Percentiles rank a stretch among this genome's conserved stretches.
Conservation (phyloP, 1,140 invertebrate genomes). For the Thereuonema tuberculata region DNA sequence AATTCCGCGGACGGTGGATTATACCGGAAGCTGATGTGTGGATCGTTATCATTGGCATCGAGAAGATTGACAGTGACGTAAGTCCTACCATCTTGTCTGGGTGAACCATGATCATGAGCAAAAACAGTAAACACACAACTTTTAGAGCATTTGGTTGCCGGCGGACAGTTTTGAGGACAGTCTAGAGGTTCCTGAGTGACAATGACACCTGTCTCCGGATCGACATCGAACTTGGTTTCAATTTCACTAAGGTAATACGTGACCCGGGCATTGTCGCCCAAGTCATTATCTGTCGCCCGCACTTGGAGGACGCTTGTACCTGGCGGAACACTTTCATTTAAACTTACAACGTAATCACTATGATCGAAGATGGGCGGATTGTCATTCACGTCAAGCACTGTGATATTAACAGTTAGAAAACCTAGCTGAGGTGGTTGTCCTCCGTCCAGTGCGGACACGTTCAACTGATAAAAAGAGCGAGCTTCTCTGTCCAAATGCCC, state of each 20-base stretch:
- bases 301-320: conserved; percentile 78
- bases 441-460: conserved; percentile 77
- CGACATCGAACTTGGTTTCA: conserved; percentile 72
- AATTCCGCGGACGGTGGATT: conserved; percentile 64
- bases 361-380: conserved; percentile 88
- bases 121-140: conserved; percentile 89
- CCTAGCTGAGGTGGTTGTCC: conserved; percentile 64
- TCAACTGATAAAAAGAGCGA: conserved; percentile 63
- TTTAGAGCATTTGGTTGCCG: conserved; percentile 50
- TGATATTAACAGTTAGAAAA: conserved; percentile 76
- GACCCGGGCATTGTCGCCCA: conserved; percentile 79
- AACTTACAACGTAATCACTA: conserved; percentile 75
- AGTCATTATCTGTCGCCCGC: conserved; percentile 79
- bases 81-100: conserved; percentile 75
- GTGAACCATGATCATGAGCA: conserved; percentile 78
- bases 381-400: conserved; percentile 84
- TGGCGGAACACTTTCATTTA: conserved; percentile 79
- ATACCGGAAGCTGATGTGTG: conserved; percentile 76
- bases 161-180: conserved; percentile 47
- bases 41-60: conserved; percentile 90
- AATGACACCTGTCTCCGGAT: conserved; percentile 74
- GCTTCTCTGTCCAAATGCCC: conserved; percentile 78
- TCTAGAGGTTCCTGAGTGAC: conserved; percentile 55
- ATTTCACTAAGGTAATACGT: conserved; percentile 74
- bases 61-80: conserved; percentile 88